A percentile compares a stretch with the other conserved stretches of the same genome.
Conservation (phyloP, 2,113 vertebrate species). For the Tylochromis polylepis region DNA sequence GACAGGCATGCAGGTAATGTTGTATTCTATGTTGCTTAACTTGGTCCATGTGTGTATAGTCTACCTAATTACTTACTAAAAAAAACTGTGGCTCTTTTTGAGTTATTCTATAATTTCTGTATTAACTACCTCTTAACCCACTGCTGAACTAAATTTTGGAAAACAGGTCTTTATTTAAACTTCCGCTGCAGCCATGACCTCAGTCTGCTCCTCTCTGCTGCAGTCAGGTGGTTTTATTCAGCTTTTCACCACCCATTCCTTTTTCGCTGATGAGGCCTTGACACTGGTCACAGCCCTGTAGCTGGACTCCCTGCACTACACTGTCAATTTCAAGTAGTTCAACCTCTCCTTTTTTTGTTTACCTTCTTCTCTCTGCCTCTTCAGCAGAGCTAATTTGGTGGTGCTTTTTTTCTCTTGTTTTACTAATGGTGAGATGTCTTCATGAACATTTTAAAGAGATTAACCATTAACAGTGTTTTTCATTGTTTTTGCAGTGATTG, state of each 20-base stretch:
- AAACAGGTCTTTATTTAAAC: neutral
- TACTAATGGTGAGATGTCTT: constrained; percentile 8
- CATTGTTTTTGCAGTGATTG: constrained; percentile 26
- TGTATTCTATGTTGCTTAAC: neutral
- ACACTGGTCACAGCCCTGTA: constrained; percentile 48
- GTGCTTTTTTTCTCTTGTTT: neutral
- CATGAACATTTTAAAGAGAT: constrained; percentile 24
- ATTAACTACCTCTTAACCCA: neutral
- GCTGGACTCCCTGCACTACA: constrained; percentile 19
- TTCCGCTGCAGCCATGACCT: neutral
- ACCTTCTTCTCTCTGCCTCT: neutral
- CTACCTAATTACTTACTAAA: neutral
- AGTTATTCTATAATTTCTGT: neutral
- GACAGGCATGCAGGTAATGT: neutral
- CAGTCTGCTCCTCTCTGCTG: constrained; percentile 12
- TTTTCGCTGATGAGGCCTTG: constrained; percentile 46
- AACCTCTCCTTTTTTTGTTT: constrained; percentile 20
- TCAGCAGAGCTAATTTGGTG: neutral
- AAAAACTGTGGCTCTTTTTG: neutral
- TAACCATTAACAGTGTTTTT: constrained; percentile 25
- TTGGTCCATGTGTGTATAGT: neutral
- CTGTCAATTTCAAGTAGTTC: constrained; percentile 39
- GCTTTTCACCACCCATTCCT: constrained; percentile 18
- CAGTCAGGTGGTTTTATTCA: constrained; percentile 46
- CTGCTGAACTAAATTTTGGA: neutral